phyloP scores from a whole-genome alignment of 2,113 vertebrate genomes.

The Dicentrarchus labrax region DNA sequence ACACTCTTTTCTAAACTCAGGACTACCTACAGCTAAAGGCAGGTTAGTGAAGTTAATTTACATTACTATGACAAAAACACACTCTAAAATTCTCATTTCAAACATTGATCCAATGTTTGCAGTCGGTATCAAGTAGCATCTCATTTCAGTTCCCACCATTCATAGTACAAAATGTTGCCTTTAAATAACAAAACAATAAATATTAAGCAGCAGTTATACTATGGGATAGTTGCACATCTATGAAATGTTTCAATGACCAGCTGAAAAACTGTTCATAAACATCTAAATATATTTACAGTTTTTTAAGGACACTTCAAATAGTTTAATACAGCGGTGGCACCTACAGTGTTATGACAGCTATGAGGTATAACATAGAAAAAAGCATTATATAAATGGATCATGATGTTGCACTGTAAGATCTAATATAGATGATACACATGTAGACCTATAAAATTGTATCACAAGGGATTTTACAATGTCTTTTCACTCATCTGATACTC shows the following conservation, averaged over 20 bases:
- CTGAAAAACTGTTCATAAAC: neutral
- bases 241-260: neutral
- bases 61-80: neutral
- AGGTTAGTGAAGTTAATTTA: neutral
- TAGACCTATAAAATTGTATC: neutral
- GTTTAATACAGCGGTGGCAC: neutral
- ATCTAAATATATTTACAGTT: slow-evolving; percentile 39
- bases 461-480: neutral
- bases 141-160: slow-evolving; percentile 5
- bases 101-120: slow-evolving; percentile 13
- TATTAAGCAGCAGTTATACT: slow-evolving; percentile 26
- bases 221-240: neutral
- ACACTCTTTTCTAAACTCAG: neutral
- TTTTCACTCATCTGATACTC: neutral
- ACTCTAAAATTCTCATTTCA: neutral
- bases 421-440: neutral
- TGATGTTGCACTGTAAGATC: neutral
- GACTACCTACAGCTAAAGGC: no score
- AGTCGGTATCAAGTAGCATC: neutral
- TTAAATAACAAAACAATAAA: slow-evolving; percentile 8
- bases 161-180: no score
- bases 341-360: slow-evolving; percentile 9
- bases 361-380: slow-evolving; percentile 29
- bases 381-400: neutral
- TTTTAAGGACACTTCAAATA: slow-evolving; percentile 70